A percentile compares a stretch with the other conserved stretches of the same genome.
These are phyloP conservation scores for Heliconius ismenius DNA, from an alignment of 2,888 invertebrate genomes.

Conservation along the genomic window DNA sequence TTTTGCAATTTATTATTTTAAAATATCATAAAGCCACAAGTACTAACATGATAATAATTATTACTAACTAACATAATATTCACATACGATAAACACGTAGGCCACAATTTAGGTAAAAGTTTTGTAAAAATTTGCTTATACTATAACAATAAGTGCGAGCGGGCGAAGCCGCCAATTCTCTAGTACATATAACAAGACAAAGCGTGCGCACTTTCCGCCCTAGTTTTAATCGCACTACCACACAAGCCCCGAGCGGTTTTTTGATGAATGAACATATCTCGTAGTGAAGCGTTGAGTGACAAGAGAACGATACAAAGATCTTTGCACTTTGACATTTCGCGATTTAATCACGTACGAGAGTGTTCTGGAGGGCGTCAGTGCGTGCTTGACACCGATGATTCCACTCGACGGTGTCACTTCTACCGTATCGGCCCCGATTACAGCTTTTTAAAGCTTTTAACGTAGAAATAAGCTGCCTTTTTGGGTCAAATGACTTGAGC, in stretches of 20 bases:
- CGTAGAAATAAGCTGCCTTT: constrained; percentile 37
- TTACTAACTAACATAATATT: no score
- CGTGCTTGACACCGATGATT: constrained; percentile 73
- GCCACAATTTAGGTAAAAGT: no score
- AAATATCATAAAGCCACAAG: no score
- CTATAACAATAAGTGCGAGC: no score
- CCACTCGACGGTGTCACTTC: constrained; percentile 66
- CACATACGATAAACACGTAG: no score
- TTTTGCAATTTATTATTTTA: no score
- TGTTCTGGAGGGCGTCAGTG: constrained; percentile 60
- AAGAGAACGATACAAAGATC: constrained; percentile 67
- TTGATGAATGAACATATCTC: constrained; percentile 75
- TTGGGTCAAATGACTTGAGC: constrained; percentile 34
- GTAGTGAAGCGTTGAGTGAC: constrained; percentile 66
- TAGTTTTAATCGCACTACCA: constrained; percentile 45
- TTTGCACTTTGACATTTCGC: constrained; percentile 81
- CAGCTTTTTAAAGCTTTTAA: constrained; percentile 39
- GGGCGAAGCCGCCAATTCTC: no score
- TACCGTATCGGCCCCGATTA: constrained; percentile 53
- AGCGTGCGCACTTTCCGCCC: constrained; percentile 36
- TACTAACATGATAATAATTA: no score
- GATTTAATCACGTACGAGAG: constrained; percentile 79
- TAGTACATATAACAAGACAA: constrained; percentile 39
- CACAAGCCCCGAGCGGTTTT: constrained; percentile 59
- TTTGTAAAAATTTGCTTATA: no score